Evolutionary conservation across 2,888 invertebrate species (phyloP), one percentile per base, ranked within the genome.

Genomic region (Onchidella celtica): DNA sequence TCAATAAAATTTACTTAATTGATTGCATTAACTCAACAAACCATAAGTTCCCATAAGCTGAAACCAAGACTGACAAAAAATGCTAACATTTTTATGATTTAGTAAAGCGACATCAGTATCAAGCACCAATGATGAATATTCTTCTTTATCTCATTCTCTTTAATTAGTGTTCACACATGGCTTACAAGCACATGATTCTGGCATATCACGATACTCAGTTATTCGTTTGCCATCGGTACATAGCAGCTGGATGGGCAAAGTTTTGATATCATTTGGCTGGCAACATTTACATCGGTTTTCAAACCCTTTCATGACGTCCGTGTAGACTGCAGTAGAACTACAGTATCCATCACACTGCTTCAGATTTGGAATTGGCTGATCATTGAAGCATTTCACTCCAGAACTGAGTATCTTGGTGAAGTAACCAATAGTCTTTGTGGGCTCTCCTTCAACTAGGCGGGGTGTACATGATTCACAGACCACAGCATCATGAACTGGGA

Each of bases 301-400:
- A 80, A 87, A 88, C 24, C 86, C 87, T 11, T 81, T 79, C 88
- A 89, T 86, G 29, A 89, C 55, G 11, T 86, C 81, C 34, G 86
- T 85, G 84, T 88, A 89, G 21, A 81, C 85, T 21, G 89, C 87
- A 14, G 73, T 72, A 0, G 89, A 89, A 24, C 83, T 85, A 72
- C 90, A 90, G 82, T 86, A 88, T 11, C 90, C 90, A 29, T 87
- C 84, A 78, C 90, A 90, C 81, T 89, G 86, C 72, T 78, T 87
- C 34, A 90, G 85, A 68, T 89, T 89, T 14, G 81, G 78, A 36
- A 89, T 80, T 0, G 86, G 83, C 14, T 84, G 85, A 2, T 80
- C 73, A 66, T 89, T 89, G 77, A 84, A 66, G 76, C 89, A 89
- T 21, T 78, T 59, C 29, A 85, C 85, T 32, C 85, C 76, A 61